Percentiles rank a stretch among this genome's conserved stretches.
Evolutionary conservation across 2,113 vertebrate species (phyloP).

Genomic region (Hippocampus mohnikei): DNA sequence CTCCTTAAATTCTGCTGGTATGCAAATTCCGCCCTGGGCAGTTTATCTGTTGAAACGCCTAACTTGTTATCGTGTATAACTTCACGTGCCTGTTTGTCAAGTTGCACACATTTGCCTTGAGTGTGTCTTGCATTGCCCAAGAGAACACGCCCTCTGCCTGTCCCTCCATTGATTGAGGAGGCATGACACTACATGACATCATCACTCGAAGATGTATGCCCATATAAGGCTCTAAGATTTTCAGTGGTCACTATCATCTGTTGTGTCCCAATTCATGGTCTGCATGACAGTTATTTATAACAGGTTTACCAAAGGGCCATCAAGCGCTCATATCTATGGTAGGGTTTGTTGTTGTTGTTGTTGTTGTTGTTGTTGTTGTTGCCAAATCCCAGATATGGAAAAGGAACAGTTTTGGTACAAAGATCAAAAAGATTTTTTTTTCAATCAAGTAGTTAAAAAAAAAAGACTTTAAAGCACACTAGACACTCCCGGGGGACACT

Average conservation of each 20-base stretch:
- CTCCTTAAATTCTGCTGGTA: constrained; percentile 4
- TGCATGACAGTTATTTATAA: not conserved
- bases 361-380: no score
- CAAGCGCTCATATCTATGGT: not conserved
- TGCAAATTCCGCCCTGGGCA: constrained; percentile 20
- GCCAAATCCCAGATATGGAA: no score
- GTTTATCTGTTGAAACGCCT: not conserved
- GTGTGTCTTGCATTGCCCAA: constrained; percentile 6
- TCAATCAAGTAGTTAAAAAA: not conserved
- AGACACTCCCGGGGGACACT: no score
- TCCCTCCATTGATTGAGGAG: constrained; percentile 40
- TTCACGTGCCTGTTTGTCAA: not conserved
- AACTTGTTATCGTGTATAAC: not conserved
- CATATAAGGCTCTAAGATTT: constrained; percentile 51
- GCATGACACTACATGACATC: constrained; percentile 56
- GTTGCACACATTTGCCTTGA: constrained; percentile 5
- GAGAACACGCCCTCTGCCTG: constrained; percentile 36
- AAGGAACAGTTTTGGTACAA: no score
- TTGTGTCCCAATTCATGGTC: not conserved
- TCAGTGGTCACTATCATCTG: not conserved
- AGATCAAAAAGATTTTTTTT: no score
- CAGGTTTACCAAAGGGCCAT: not conserved
- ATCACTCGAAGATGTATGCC: constrained; percentile 57
- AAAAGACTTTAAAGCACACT: no score
- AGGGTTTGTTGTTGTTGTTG: not conserved